Percentiles rank a stretch among this genome's conserved stretches.
These are phyloP conservation scores for Eulemur rubriventer DNA, from an alignment of 2,797 vertebrate genomes.

Conservation along the genomic window DNA sequence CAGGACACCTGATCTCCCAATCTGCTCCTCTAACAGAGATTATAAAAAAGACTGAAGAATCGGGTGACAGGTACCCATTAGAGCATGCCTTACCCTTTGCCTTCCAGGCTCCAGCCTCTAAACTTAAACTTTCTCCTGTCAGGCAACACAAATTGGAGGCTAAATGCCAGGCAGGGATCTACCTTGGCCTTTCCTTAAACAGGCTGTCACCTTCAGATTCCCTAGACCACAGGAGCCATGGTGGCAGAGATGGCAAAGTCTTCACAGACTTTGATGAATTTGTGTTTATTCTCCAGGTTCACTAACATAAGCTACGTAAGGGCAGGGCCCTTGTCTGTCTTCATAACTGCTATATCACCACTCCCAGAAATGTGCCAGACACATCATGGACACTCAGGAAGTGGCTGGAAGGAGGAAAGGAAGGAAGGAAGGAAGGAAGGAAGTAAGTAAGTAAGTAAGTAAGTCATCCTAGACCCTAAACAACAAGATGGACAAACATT, in stretches of 20 bases:
- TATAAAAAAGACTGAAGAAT: background rate
- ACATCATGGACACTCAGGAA: background rate
- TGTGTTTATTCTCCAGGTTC: background rate
- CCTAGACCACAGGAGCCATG: background rate
- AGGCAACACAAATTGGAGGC: background rate
- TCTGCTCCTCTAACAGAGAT: slow-evolving; percentile 15
- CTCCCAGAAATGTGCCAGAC: background rate
- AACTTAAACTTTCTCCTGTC: background rate
- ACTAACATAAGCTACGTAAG: background rate
- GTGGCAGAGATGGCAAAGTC: background rate
- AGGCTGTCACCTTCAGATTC: background rate
- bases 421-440: background rate
- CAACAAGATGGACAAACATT: background rate
- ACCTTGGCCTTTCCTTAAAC: background rate
- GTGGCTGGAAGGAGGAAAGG: background rate
- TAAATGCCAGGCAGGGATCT: background rate
- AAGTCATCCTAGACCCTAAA: background rate
- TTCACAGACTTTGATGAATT: background rate
- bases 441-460: background rate
- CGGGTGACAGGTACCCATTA: background rate
- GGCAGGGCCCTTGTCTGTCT: background rate
- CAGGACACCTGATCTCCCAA: slow-evolving; percentile 28
- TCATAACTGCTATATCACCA: background rate
- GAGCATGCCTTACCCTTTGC: background rate
- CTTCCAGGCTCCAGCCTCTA: background rate